phyloP scores from a whole-genome alignment of 2,113 vertebrate genomes.

The Chaenocephalus aceratus region DNA sequence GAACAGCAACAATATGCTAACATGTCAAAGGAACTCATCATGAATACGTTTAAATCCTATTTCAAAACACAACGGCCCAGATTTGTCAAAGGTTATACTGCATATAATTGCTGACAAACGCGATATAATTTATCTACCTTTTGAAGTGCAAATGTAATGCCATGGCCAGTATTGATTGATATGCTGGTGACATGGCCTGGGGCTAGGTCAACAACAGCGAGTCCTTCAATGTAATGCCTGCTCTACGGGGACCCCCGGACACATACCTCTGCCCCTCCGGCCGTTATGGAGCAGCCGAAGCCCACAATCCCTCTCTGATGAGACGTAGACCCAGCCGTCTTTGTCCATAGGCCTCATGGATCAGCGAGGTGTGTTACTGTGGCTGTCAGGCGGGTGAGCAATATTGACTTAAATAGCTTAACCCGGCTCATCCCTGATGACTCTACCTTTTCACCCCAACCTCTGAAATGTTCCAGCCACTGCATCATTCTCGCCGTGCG shows the following conservation, averaged over 20 bases:
- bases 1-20: not conserved
- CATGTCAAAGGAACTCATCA: not conserved
- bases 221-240: constrained; percentile 71
- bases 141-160: constrained; percentile 84
- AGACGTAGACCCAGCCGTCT: constrained; percentile 54
- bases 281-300: constrained; percentile 38
- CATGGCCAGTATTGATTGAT: constrained; percentile 73
- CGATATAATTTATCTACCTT: constrained; percentile 58
- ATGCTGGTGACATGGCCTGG: constrained; percentile 79
- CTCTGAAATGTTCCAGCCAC: constrained; percentile 60
- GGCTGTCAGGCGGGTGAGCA: constrained; percentile 74
- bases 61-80: not conserved
- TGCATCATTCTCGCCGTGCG: constrained; percentile 33
- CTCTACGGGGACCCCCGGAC: constrained; percentile 76
- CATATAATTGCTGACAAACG: constrained; percentile 17
- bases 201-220: constrained; percentile 83
- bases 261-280: constrained; percentile 63
- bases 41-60: not conserved
- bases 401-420: constrained; percentile 77
- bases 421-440: constrained; percentile 70
- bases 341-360: constrained; percentile 73
- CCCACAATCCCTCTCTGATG: constrained; percentile 67
- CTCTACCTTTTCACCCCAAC: constrained; percentile 72
- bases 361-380: constrained; percentile 79
- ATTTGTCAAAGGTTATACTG: constrained; percentile 10